Percentiles rank a stretch among this genome's conserved stretches.
phyloP scores from a whole-genome alignment of 2,797 vertebrate species.

The Channallabes apus region DNA sequence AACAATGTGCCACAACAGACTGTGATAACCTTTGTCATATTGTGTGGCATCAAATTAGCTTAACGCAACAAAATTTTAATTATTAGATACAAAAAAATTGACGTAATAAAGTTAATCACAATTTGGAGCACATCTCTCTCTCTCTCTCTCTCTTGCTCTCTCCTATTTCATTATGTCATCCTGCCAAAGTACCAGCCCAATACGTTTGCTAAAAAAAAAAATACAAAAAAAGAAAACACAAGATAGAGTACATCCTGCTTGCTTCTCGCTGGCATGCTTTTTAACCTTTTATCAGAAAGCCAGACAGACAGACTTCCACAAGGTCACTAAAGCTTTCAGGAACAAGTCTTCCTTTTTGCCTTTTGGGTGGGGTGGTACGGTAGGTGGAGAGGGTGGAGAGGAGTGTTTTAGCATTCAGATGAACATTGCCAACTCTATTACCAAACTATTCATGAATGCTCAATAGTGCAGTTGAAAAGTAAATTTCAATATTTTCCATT shows the following conservation, averaged over 20 bases:
- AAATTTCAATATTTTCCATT: not conserved
- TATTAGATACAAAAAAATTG: not conserved
- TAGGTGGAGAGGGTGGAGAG: not conserved
- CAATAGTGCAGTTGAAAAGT: not conserved
- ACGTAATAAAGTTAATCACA: not conserved
- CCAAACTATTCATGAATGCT: not conserved
- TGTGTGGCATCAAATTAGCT: not conserved
- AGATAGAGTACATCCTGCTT: constrained; percentile 51
- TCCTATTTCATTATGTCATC: not conserved
- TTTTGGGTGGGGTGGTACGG: no score
- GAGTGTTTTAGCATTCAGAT: not conserved
- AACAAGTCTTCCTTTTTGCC: constrained; percentile 41
- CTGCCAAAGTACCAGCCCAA: constrained; percentile 25
- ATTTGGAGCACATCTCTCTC: not conserved
- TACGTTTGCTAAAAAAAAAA: constrained; percentile 35
- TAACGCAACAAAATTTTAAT: not conserved
- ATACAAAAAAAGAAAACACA: constrained; percentile 12
- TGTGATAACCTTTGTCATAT: not conserved
- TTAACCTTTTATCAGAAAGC: constrained; percentile 58
- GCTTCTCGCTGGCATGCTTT: constrained; percentile 52
- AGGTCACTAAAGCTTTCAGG: constrained; percentile 49
- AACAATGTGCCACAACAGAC: not conserved
- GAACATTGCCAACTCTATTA: not conserved
- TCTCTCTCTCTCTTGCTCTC: not conserved
- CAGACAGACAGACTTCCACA: constrained; percentile 61